A percentile compares a stretch with the other conserved stretches of the same genome.
Conservation (phyloP, 2,113 vertebrate genomes). For the Australoheros scitulus region DNA sequence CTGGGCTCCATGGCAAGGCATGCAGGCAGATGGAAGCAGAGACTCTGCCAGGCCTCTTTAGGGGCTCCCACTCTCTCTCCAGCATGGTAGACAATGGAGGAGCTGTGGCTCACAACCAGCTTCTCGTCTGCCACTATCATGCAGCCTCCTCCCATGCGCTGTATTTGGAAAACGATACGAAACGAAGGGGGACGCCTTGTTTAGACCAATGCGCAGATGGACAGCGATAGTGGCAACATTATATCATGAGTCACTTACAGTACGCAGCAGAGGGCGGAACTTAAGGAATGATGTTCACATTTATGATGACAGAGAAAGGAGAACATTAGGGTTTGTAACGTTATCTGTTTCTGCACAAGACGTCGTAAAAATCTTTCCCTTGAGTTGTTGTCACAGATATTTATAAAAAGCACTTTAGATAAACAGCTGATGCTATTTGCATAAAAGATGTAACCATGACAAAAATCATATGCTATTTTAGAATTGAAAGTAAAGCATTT, state of each 20-base stretch:
- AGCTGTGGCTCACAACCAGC: constrained; percentile 65
- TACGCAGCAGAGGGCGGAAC: constrained; percentile 5
- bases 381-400: constrained; percentile 21
- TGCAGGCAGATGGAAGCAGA: constrained; percentile 69
- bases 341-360: constrained; percentile 13
- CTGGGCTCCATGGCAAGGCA: constrained; percentile 64
- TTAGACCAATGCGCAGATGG: constrained; percentile 44
- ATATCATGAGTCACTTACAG: constrained; percentile 13
- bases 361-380: constrained; percentile 13
- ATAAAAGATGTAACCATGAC: not conserved
- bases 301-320: not conserved
- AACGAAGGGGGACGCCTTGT: constrained; percentile 28
- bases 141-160: constrained; percentile 30
- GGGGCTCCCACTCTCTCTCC: constrained; percentile 70
- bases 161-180: constrained; percentile 45
- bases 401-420: constrained; percentile 25
- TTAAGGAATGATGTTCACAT: constrained; percentile 1
- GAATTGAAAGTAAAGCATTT: constrained; percentile 6
- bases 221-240: constrained; percentile 15
- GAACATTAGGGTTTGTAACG: not conserved
- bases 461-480: not conserved
- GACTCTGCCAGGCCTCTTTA: constrained; percentile 71
- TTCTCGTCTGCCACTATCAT: constrained; percentile 59
- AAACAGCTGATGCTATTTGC: constrained; percentile 22
- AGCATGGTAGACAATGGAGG: constrained; percentile 69